phyloP scores from a whole-genome alignment of 2,797 vertebrate species.

The Thripadectes ignobilis region DNA sequence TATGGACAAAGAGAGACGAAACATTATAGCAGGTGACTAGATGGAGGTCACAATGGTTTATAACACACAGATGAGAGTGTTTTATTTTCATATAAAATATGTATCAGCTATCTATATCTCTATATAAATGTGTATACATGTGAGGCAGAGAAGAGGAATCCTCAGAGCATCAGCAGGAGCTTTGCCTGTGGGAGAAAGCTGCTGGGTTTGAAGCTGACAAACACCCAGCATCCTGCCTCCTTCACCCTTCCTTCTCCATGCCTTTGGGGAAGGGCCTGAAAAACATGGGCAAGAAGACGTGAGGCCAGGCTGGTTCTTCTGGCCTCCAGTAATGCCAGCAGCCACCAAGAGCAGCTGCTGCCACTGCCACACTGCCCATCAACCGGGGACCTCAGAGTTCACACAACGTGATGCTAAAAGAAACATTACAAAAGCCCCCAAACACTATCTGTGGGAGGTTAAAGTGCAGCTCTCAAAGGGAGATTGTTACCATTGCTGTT shows the following conservation, averaged over 20 bases:
- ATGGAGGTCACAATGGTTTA: neutral
- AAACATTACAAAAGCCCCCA: neutral
- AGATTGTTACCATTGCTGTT: neutral
- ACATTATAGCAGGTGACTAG: neutral
- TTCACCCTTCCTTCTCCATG: neutral
- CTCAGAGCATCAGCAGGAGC: neutral
- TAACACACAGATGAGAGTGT: neutral
- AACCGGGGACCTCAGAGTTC: neutral
- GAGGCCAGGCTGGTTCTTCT: neutral
- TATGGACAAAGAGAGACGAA: neutral
- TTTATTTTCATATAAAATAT: conserved; percentile 59
- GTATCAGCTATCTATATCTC: neutral
- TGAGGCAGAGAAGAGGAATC: neutral
- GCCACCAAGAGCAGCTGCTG: neutral
- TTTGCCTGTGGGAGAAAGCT: neutral
- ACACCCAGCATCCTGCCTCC: neutral
- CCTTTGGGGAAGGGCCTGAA: neutral
- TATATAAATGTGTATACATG: neutral
- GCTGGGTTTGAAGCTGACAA: neutral
- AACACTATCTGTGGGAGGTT: neutral
- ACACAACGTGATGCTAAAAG: fast-evolving
- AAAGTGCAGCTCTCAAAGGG: neutral
- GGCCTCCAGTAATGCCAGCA: neutral
- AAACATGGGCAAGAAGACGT: neutral
- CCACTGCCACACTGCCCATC: fast-evolving